Evolutionary conservation across 1,140 invertebrate species (phyloP), one percentile per base, ranked within the genome.

Genomic region (Caerostris darwini): DNA sequence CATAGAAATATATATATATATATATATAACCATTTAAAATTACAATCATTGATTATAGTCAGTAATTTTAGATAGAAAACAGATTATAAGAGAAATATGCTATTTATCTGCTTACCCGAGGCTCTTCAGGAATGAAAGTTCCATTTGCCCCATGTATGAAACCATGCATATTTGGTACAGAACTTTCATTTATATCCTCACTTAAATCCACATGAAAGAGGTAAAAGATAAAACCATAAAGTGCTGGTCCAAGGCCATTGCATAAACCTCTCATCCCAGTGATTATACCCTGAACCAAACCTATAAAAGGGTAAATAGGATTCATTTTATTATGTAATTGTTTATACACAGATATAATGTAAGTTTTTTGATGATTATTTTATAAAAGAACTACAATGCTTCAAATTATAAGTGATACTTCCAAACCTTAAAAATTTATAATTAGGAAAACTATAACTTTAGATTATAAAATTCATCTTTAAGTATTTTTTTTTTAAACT

Each of bases 161-260:
- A 53, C 91, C 90, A 85, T 82, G 88, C 6, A 88, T 54, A 85
- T 93, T 94, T 17, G 92, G 19, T 83, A 87, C 57, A 53, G 64
- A 34, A 91, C 7, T 67, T 61, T 71, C 81, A 57, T 94, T 95
- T 10, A 95, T 95, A 95, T 96, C 95, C 92, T 98, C 97, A 96
- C 99, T 99, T 94, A 99, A 97, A 97, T 99, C 98, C 92, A 99
- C 99, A 96, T 99, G 98, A 96, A 99, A 99, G 95, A 99, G 96
- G 96, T 99, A 99, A 96, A 99, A 99, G 95, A 99, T 99, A 91
- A 99, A 97, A 53, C 99, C 99, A 96, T 99, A 99, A 96, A 99
- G 97, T 10, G 99, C 99, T 1, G 99, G 99, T 4, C 99, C 99
- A 19, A 99, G 96, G 3, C 98, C 98, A 96, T 98, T 98, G 96